Conservation (phyloP, 1,140 invertebrate genomes). For the Globodera ellingtonae region DNA sequence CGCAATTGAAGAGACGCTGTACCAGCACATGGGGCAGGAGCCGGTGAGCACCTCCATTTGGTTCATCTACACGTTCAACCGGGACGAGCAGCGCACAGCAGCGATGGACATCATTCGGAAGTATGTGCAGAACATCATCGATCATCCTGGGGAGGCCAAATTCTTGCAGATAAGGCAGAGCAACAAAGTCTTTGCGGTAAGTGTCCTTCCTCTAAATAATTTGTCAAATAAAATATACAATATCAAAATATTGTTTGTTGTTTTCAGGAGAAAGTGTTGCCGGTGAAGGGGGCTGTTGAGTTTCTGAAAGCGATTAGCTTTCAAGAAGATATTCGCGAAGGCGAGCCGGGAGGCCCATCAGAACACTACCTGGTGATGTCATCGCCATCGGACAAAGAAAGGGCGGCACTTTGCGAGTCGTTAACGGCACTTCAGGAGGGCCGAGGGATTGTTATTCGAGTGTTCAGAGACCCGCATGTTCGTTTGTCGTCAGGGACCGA, state of each 20-base stretch:
- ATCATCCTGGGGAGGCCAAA: slow-evolving; percentile 41
- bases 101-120: slow-evolving; percentile 42
- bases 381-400: background rate
- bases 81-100: background rate
- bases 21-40: slow-evolving; percentile 33
- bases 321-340: slow-evolving; percentile 19
- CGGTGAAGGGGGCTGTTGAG: slow-evolving; percentile 43
- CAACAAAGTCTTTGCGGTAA: slow-evolving; percentile 47
- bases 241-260: background rate
- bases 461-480: slow-evolving; percentile 50
- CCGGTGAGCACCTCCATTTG: slow-evolving; percentile 39
- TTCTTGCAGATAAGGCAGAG: slow-evolving; percentile 36
- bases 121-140: slow-evolving; percentile 44
- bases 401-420: background rate
- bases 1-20: slow-evolving; percentile 41
- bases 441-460: slow-evolving; percentile 29
- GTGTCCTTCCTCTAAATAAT: background rate
- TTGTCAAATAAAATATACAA: too few relatives aligned
- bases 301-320: slow-evolving; percentile 49
- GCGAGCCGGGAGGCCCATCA: slow-evolving; percentile 15
- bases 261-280: slow-evolving; percentile 44
- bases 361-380: background rate
- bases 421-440: slow-evolving; percentile 13
- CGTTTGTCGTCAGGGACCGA: background rate
- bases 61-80: slow-evolving; percentile 48